Conservation (phyloP, 2,113 vertebrate species). For the Zootoca vivipara region DNA sequence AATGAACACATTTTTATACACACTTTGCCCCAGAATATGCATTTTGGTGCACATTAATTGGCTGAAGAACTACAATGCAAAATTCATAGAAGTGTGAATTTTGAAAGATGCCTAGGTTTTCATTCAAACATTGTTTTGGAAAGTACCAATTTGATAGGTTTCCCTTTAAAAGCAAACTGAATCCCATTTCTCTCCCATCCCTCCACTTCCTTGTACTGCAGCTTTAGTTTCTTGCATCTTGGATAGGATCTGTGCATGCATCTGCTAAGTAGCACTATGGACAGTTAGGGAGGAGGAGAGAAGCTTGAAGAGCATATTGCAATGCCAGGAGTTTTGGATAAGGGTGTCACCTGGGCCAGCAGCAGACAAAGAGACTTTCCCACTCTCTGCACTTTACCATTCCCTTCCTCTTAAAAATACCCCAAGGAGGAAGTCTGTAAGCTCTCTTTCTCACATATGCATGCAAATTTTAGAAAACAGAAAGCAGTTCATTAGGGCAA, state of each 20-base stretch:
- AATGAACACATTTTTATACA: no score
- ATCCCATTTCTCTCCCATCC: background rate
- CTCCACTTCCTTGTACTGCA: background rate
- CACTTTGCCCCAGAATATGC: no score
- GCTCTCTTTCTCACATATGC: background rate
- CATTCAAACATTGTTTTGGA: no score
- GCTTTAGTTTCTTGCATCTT: background rate
- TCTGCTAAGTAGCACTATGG: background rate
- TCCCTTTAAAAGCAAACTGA: background rate
- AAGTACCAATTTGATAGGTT: no score
- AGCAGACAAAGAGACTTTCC: slow-evolving; percentile 44
- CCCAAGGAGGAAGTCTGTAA: slow-evolving; percentile 42
- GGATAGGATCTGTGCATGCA: background rate
- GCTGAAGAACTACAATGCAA: no score
- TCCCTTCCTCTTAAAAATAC: slow-evolving; percentile 51
- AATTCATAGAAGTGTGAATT: no score
- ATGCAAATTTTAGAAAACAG: background rate
- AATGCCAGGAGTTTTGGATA: slow-evolving; percentile 12
- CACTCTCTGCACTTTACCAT: slow-evolving; percentile 20
- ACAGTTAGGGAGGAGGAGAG: background rate
- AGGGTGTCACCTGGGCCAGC: slow-evolving; percentile 12
- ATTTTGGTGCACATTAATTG: no score
- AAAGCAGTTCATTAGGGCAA: background rate
- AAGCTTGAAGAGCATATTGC: background rate
- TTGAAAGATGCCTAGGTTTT: no score